Evolutionary conservation across 2,797 vertebrate species (phyloP).

Genomic region (Orientallactaga sibirica): DNA sequence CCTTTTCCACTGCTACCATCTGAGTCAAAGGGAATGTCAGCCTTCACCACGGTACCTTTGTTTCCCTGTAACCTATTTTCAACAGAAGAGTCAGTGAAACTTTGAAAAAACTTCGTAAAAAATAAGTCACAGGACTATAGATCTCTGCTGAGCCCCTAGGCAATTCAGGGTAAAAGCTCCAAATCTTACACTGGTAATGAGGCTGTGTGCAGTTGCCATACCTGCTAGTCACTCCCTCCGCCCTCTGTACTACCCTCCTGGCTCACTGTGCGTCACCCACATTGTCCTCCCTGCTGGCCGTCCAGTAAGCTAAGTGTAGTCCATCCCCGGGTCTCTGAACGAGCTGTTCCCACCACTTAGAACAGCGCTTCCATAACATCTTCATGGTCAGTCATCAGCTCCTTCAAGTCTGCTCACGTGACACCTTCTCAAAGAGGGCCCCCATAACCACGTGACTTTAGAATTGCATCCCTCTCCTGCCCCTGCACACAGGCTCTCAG

Average conservation of each 20-base stretch:
- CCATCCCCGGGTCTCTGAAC: background rate
- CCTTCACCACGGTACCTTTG: background rate
- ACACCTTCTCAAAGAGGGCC: background rate
- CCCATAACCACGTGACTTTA: background rate
- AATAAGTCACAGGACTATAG: background rate
- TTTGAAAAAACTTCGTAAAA: background rate
- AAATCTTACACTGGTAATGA: background rate
- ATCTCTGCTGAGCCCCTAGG: background rate
- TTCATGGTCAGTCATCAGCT: background rate
- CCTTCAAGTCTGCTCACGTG: background rate
- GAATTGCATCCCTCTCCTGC: background rate
- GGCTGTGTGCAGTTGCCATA: fast-evolving
- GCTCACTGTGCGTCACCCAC: background rate
- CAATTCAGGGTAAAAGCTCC: background rate
- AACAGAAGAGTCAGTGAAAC: background rate
- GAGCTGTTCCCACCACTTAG: fast-evolving
- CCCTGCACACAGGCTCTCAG: fast-evolving
- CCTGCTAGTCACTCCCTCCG: background rate
- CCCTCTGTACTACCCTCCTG: background rate
- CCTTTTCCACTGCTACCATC: background rate
- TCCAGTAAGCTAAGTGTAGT: background rate
- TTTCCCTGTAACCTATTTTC: background rate
- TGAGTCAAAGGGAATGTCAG: background rate
- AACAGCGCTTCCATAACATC: background rate
- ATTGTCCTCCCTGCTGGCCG: background rate